A percentile compares a stretch with the other conserved stretches of the same genome.
Evolutionary conservation across 2,888 invertebrate genomes (phyloP).

Genomic region (Machimus rusticus): DNA sequence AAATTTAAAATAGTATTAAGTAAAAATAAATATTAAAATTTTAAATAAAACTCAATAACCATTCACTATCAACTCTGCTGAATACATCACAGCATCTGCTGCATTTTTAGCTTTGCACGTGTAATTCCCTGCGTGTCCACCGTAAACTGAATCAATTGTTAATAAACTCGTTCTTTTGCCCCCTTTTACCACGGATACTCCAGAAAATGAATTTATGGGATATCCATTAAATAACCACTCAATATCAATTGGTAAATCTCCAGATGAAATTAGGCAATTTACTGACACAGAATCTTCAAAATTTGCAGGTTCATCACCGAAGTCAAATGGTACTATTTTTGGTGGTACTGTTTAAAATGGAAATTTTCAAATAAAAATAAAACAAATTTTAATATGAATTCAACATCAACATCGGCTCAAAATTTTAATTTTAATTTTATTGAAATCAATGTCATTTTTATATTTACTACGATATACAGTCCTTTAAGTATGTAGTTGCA

Average conservation of each 20-base stretch:
- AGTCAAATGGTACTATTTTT: conserved; percentile 76
- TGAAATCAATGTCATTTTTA: too few relatives aligned
- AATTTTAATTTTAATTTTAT: too few relatives aligned
- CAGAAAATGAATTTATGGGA: conserved; percentile 59
- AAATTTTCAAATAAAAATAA: background rate
- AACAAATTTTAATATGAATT: background rate
- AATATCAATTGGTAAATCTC: conserved; percentile 73
- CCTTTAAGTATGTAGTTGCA: too few relatives aligned
- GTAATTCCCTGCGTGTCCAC: conserved; percentile 76
- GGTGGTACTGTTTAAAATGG: conserved; percentile 69
- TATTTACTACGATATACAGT: too few relatives aligned
- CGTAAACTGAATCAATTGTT: conserved; percentile 70
- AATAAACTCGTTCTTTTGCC: conserved; percentile 70
- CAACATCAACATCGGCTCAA: background rate
- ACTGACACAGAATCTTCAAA: conserved; percentile 71
- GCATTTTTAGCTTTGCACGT: conserved; percentile 77
- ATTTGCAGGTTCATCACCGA: conserved; percentile 74
- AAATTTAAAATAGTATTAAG: background rate
- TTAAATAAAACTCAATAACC: conserved; percentile 58
- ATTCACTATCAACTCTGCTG: conserved; percentile 75
- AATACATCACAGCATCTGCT: conserved; percentile 73
- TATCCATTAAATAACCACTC: conserved; percentile 65
- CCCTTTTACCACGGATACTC: conserved; percentile 63
- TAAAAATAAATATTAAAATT: background rate
- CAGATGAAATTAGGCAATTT: conserved; percentile 68